phyloP scores from a whole-genome alignment of 2,113 vertebrate genomes.

The Lipophrys pholis region DNA sequence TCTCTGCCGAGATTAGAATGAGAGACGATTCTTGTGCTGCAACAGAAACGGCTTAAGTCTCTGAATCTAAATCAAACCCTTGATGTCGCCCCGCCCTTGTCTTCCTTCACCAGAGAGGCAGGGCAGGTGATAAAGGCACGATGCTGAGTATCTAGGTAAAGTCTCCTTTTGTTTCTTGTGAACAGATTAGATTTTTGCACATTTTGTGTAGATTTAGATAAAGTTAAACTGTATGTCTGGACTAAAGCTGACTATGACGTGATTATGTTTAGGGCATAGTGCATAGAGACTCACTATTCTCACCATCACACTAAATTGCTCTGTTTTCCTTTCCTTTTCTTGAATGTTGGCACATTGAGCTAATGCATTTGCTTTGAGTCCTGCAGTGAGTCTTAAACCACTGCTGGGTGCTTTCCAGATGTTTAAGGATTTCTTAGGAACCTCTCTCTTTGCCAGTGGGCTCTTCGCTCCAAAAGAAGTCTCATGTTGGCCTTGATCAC shows the following conservation, averaged over 20 bases:
- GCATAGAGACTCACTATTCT: slow-evolving; percentile 7
- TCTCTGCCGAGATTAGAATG: slow-evolving; percentile 84
- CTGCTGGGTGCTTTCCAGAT: slow-evolving; percentile 31
- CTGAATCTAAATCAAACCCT: slow-evolving; percentile 77
- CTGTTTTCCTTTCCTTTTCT: slow-evolving; percentile 10
- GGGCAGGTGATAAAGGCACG: slow-evolving; percentile 64
- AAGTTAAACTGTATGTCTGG: slow-evolving; percentile 15
- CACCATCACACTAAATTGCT: background rate
- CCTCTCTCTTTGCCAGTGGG: slow-evolving; percentile 46
- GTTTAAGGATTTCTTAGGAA: slow-evolving; percentile 36
- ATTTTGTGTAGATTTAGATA: slow-evolving; percentile 16
- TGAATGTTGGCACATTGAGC: background rate
- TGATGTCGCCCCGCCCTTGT: slow-evolving; percentile 61
- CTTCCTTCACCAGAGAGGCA: slow-evolving; percentile 40
- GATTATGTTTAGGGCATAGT: slow-evolving; percentile 11
- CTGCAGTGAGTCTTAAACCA: slow-evolving; percentile 3
- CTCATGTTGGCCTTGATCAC: slow-evolving; percentile 65
- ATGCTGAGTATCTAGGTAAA: slow-evolving; percentile 56
- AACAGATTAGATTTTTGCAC: slow-evolving; percentile 28
- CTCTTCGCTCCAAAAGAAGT: slow-evolving; percentile 40
- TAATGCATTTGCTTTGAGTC: background rate
- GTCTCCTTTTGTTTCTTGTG: slow-evolving; percentile 28
- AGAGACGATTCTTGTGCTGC: slow-evolving; percentile 79
- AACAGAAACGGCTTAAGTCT: slow-evolving; percentile 80
- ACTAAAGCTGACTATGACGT: slow-evolving; percentile 5